These are phyloP conservation scores for Cheumatopsyche charites DNA, from an alignment of 1,140 invertebrate species.

Conservation along the genomic window DNA sequence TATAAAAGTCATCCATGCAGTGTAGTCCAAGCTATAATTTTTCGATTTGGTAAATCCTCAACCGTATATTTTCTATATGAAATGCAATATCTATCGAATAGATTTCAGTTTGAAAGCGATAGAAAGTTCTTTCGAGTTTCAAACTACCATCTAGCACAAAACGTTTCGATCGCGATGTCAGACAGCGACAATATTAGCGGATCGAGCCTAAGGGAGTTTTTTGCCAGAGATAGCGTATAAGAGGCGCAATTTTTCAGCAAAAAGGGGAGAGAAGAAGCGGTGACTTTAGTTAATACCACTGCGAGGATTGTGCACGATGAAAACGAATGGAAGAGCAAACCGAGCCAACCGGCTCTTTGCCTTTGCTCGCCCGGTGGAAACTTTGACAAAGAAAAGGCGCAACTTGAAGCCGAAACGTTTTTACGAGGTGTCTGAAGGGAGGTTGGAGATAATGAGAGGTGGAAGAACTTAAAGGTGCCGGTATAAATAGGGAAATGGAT, in stretches of 20 bases:
- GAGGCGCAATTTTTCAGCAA: neutral
- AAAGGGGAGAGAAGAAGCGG: neutral
- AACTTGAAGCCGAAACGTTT: slow-evolving; percentile 23
- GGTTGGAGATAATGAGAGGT: neutral
- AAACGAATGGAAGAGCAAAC: slow-evolving; percentile 21
- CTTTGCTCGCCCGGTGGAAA: neutral
- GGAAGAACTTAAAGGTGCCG: neutral
- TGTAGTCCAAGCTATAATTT: slow-evolving; percentile 15
- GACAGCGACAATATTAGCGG: slow-evolving; percentile 8
- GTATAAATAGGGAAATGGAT: slow-evolving; percentile 9
- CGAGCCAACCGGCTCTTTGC: neutral
- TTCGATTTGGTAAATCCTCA: slow-evolving; percentile 15
- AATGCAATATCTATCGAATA: too few species aligned
- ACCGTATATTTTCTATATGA: neutral
- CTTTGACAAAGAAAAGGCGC: slow-evolving; percentile 25
- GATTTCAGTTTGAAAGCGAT: too few species aligned
- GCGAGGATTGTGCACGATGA: neutral
- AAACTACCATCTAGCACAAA: neutral
- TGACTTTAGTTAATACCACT: neutral
- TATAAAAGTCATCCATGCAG: too few species aligned
- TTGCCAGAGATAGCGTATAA: neutral
- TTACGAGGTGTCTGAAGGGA: slow-evolving; percentile 14
- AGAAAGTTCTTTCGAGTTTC: neutral
- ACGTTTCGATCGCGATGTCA: slow-evolving; percentile 7
- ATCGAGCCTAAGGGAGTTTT: neutral